A percentile compares a stretch with the other conserved stretches of the same genome.
Evolutionary conservation across 2,113 vertebrate genomes (phyloP).

Genomic region (Dromaius novaehollandiae): DNA sequence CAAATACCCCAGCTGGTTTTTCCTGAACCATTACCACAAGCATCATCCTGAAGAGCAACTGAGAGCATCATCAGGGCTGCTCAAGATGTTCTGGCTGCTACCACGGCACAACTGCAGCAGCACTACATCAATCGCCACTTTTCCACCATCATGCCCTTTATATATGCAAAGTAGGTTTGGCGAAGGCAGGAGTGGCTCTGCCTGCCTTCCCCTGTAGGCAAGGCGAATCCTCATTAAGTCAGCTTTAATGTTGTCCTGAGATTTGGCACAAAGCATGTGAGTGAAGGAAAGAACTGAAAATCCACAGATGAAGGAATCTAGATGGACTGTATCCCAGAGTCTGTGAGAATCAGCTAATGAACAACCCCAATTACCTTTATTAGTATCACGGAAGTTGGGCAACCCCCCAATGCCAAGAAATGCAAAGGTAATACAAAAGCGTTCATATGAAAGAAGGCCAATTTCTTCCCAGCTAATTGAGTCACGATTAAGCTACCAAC

Average conservation of each 20-base stretch:
- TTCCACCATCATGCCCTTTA: not conserved
- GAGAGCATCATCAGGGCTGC: not conserved
- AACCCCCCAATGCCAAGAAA: slow-evolving; percentile 22
- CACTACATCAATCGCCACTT: accelerated
- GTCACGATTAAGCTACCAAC: not conserved
- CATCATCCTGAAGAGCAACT: not conserved
- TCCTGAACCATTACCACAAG: accelerated
- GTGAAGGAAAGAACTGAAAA: slow-evolving; percentile 17
- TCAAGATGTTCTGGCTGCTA: not conserved
- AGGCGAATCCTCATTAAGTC: slow-evolving; percentile 15
- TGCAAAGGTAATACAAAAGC: slow-evolving; percentile 27
- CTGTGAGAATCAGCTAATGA: slow-evolving; percentile 43
- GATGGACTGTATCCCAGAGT: slow-evolving; percentile 18
- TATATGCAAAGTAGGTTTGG: not conserved
- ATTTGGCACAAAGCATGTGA: slow-evolving; percentile 22
- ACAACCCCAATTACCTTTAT: slow-evolving; percentile 42
- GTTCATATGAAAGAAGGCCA: not conserved
- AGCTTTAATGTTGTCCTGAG: not conserved
- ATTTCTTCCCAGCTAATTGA: slow-evolving; percentile 36
- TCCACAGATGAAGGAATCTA: not conserved
- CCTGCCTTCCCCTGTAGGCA: not conserved
- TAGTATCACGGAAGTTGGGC: slow-evolving; percentile 20
- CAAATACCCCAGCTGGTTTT: not conserved
- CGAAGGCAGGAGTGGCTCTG: not conserved
- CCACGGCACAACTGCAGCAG: not conserved